Base-by-base conservation (phyloP, 1,140 invertebrate genomes). In the Archivesica marissinica region DNA sequence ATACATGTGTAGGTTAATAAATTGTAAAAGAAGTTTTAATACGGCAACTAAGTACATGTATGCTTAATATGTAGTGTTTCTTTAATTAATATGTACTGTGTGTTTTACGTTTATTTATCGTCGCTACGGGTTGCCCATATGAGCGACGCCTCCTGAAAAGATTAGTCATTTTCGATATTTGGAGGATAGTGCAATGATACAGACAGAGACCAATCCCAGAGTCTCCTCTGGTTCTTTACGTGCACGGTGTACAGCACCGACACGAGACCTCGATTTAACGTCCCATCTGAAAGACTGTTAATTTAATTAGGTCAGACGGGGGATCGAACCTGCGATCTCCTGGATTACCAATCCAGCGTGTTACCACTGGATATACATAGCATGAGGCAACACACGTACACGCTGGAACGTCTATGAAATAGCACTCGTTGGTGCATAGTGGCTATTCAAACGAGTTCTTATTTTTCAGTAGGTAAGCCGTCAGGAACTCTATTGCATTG, bases 401-500 rank as follows among this genome's bases (percentile, higher is more conserved):
- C 54, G 47, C 38, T 81, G 79, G 79, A 81, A 81, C 64, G 79
- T 72, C 52, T 30, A 41, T 39, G 61, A 68, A 80, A 81, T 81
- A 81, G 70, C 79, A 81, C 79, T 59, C 50, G 9, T 81, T 70
- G 28, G 25, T 76, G 74, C 79, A 81, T 81, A 81, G n/a, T n/a
- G 66, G 64, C 38, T 44, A 84, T 76, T 98, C 97, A 94, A 96
- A 98, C 87, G 97, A 96, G 61, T 95, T 95, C 94, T 99, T 99
- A 91, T 99, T 97, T 92, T 98, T 98, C 41, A 99, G 88, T 81
- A 99, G 94, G 95, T 98, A 99, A 56, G 96, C 96, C 25, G 98
- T 98, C 41, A 99, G 94, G 92, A 96, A 99, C 90, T 96, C 97
- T 77, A 99, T 98, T n/a, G 99, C 98, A 94, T 99, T 98, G 20